phyloP scores from a whole-genome alignment of 2,113 vertebrate species.

The Cairina moschata region DNA sequence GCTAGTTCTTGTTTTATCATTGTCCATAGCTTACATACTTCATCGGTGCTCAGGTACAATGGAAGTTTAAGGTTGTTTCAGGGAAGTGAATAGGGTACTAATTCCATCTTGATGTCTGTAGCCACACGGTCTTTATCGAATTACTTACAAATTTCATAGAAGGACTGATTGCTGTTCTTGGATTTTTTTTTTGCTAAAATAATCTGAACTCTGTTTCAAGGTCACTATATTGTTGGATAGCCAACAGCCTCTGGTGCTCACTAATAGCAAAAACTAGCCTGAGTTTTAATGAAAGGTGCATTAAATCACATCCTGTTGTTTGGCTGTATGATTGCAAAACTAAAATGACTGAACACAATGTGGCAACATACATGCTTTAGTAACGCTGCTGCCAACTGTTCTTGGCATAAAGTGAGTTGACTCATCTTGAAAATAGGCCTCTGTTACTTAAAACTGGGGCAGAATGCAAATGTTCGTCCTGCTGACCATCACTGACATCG shows the following conservation, averaged over 20 bases:
- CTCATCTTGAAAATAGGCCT: constrained; percentile 57
- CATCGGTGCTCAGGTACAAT: not conserved
- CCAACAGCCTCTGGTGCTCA: not conserved
- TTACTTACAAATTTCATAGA: not conserved
- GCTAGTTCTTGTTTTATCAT: not conserved
- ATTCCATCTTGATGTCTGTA: not conserved
- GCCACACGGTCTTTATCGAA: not conserved
- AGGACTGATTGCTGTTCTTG: not conserved
- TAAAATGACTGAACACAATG: constrained; percentile 50
- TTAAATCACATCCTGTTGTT: constrained; percentile 67
- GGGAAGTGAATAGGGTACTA: not conserved
- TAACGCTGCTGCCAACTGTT: constrained; percentile 45
- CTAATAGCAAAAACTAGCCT: not conserved
- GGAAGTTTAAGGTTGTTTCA: not conserved
- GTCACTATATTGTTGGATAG: not conserved
- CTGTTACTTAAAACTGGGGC: constrained; percentile 27
- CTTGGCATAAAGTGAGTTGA: constrained; percentile 58
- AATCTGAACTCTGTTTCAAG: not conserved
- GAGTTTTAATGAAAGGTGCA: constrained; percentile 43
- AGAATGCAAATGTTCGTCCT: constrained; percentile 29
- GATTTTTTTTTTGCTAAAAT: not conserved
- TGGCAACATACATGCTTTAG: constrained; percentile 30
- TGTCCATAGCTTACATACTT: not conserved
- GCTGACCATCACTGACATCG: not conserved
- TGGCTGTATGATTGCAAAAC: constrained; percentile 42